A percentile compares a stretch with the other conserved stretches of the same genome.
phyloP scores from a whole-genome alignment of 2,888 invertebrate genomes.

The Cephalotes varians region DNA sequence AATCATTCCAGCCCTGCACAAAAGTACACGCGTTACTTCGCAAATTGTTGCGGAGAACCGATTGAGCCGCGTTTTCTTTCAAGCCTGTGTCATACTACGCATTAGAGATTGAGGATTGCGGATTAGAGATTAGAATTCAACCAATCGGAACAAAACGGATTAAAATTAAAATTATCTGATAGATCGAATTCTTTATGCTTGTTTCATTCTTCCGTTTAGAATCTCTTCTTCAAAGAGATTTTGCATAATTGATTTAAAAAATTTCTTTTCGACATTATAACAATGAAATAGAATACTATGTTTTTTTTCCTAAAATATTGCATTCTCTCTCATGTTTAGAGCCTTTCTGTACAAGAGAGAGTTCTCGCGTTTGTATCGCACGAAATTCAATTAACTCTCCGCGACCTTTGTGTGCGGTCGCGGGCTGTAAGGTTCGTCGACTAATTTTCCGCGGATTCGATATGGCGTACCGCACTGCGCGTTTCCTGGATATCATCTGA shows the following conservation, averaged over 20 bases:
- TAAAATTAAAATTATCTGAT: no score
- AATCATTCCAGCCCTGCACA: no score
- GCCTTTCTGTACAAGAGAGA: neutral
- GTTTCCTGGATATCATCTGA: neutral
- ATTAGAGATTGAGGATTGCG: no score
- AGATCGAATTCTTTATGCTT: no score
- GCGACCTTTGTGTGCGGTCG: constrained; percentile 23
- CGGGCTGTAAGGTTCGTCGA: constrained; percentile 9
- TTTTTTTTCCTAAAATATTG: neutral
- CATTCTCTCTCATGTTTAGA: neutral
- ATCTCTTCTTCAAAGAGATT: neutral
- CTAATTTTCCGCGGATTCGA: constrained; percentile 33
- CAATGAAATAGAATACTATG: neutral
- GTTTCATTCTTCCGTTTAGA: neutral
- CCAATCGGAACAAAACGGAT: no score
- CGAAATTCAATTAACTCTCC: constrained; percentile 41
- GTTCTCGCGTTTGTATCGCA: constrained; percentile 11
- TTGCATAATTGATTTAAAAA: neutral
- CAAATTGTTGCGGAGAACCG: neutral
- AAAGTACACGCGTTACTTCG: neutral
- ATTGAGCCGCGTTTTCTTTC: neutral
- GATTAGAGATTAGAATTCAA: no score
- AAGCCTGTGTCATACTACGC: no score
- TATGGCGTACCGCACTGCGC: neutral
- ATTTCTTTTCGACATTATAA: neutral